These are phyloP conservation scores for Tonatia bakeri DNA, from an alignment of 2,113 vertebrate species.

Conservation along the genomic window DNA sequence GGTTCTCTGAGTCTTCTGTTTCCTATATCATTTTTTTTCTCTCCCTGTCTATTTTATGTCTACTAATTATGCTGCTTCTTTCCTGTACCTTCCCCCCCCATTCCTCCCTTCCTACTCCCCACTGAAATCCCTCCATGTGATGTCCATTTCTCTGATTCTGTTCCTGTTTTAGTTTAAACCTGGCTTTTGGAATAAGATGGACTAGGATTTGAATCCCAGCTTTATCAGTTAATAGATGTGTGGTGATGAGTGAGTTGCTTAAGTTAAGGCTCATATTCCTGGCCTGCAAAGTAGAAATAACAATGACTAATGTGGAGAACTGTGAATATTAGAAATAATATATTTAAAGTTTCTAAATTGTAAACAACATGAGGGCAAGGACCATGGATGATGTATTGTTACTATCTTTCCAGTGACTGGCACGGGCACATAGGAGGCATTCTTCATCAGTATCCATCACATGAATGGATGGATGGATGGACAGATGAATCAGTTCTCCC, in stretches of 20 bases:
- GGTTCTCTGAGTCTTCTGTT: no score
- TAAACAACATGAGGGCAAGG: not conserved
- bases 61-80: no score
- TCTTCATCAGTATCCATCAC: not conserved
- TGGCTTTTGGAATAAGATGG: not conserved
- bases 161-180: no score
- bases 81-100: no score
- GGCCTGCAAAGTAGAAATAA: not conserved
- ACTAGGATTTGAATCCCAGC: not conserved
- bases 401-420: not conserved
- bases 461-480: not conserved
- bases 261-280: not conserved
- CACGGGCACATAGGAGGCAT: not conserved
- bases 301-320: not conserved
- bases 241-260: not conserved
- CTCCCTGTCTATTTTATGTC: no score
- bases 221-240: not conserved
- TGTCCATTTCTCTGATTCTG: no score
- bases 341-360: not conserved
- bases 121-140: no score
- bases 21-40: no score
- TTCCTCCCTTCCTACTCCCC: no score
- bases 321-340: not conserved
- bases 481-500: not conserved
- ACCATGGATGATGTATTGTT: not conserved